These are phyloP conservation scores for Pseudorhiza aurosa DNA, from an alignment of 30 jellyfish, hydroid and myxozoan genomes.

Conservation along the genomic window DNA sequence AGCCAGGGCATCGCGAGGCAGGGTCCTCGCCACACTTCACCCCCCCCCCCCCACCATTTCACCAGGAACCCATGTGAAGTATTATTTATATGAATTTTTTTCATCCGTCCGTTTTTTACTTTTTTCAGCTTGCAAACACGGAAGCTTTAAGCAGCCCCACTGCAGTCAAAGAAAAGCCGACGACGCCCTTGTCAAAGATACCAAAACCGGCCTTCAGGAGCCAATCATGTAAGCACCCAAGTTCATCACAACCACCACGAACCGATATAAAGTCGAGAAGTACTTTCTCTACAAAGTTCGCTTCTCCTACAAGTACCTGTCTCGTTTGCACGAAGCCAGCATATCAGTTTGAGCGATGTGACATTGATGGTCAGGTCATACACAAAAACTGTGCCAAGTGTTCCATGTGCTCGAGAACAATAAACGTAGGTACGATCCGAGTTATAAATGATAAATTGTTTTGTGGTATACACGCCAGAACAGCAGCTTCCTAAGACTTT, in stretches of 20 bases:
- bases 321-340: slow-evolving; percentile 80
- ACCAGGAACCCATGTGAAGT: too few relatives aligned
- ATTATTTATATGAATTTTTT: too few relatives aligned
- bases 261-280: slow-evolving; percentile 33
- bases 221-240: slow-evolving; percentile 37
- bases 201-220: slow-evolving; percentile 70
- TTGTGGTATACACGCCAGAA: slow-evolving; percentile 73
- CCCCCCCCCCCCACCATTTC: too few relatives aligned
- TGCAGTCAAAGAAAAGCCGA: slow-evolving; percentile 52
- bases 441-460: slow-evolving; percentile 53
- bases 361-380: slow-evolving; percentile 58
- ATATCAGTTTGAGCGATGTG: slow-evolving; percentile 78
- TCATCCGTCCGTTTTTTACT: too few relatives aligned
- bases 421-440: slow-evolving; percentile 75
- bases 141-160: slow-evolving; percentile 7
- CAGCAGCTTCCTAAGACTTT: slow-evolving; percentile 15
- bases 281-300: slow-evolving; percentile 35
- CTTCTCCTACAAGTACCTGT: slow-evolving; percentile 68
- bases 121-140: too few relatives aligned
- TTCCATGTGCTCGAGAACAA: slow-evolving; percentile 72
- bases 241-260: slow-evolving; percentile 6
- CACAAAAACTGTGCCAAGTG: slow-evolving; percentile 86
- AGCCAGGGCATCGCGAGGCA: too few relatives aligned
- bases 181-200: slow-evolving; percentile 29
- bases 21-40: too few relatives aligned